A percentile compares a stretch with the other conserved stretches of the same genome.
Conservation (phyloP, 2,888 invertebrate genomes). For the Danaus chrysippus region DNA sequence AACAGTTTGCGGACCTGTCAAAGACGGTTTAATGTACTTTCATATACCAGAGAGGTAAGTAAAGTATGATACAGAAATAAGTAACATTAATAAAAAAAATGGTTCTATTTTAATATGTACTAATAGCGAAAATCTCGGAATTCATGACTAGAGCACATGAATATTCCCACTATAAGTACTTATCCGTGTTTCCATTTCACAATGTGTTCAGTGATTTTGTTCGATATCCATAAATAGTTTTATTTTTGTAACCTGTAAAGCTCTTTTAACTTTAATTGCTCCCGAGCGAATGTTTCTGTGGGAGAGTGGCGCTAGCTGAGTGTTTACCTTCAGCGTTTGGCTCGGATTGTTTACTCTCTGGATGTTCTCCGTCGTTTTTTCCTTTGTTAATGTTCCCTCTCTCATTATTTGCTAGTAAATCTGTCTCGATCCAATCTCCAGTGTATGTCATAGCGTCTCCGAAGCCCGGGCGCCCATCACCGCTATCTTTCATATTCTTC, state of each 20-base stretch:
- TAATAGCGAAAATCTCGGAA: no score
- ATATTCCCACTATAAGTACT: background rate
- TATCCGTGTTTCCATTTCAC: constrained; percentile 1
- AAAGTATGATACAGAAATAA: no score
- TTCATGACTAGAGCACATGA: no score
- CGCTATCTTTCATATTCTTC: constrained; percentile 22
- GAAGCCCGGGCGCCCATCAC: constrained; percentile 17
- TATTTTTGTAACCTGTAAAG: constrained; percentile 25
- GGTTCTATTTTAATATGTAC: no score
- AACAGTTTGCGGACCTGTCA: no score
- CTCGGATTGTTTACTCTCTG: constrained; percentile 63
- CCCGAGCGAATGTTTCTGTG: constrained; percentile 26
- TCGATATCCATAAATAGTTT: constrained; percentile 11
- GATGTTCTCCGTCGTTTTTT: constrained; percentile 57
- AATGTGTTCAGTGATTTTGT: background rate
- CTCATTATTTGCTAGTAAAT: constrained; percentile 56
- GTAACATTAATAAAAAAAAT: no score
- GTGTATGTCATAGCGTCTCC: constrained; percentile 25
- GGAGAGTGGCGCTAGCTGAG: constrained; percentile 44
- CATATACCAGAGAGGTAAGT: no score
- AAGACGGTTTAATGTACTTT: no score
- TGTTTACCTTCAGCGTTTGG: constrained; percentile 51
- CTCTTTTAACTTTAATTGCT: constrained; percentile 33
- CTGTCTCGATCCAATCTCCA: constrained; percentile 44
- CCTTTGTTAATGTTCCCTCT: constrained; percentile 53